A percentile compares a stretch with the other conserved stretches of the same genome.
Evolutionary conservation across 2,888 invertebrate species (phyloP).

Genomic region (Itoplectis maculator): DNA sequence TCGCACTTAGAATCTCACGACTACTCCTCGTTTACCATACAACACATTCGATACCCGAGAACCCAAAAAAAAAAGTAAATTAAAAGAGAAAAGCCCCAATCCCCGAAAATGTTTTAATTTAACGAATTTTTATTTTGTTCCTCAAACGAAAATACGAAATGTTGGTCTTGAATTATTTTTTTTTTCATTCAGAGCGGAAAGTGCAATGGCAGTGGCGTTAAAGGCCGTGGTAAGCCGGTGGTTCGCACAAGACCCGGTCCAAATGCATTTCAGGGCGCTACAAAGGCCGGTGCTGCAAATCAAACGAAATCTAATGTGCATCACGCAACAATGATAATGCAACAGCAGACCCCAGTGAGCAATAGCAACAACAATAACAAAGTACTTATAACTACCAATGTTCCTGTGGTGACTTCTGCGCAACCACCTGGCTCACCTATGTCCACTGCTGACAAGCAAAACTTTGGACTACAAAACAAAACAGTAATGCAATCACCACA

Average conservation of each 20-base stretch:
- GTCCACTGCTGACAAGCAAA: conserved; percentile 86
- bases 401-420: conserved; percentile 77
- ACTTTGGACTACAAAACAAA: conserved; percentile 84
- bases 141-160: conserved; percentile 49
- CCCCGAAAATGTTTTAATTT: conserved; percentile 20
- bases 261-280: conserved; percentile 84
- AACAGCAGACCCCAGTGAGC: conserved; percentile 76
- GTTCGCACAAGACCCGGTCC: conserved; percentile 90
- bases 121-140: conserved; percentile 48
- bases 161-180: conserved; percentile 58
- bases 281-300: conserved; percentile 91
- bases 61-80: conserved; percentile 3
- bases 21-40: conserved; percentile 18
- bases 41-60: conserved; percentile 26
- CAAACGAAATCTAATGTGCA: conserved; percentile 86
- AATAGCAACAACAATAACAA: conserved; percentile 75
- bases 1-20: conserved; percentile 38
- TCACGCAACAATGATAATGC: conserved; percentile 80
- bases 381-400: conserved; percentile 76
- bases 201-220: conserved; percentile 84
- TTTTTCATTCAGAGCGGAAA: conserved; percentile 80
- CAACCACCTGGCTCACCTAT: conserved; percentile 86
- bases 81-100: not conserved
- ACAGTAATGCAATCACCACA: conserved; percentile 84
- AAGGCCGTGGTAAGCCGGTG: conserved; percentile 90